Conservation (phyloP, 2,113 vertebrate species). For the Tringa solitaria region DNA sequence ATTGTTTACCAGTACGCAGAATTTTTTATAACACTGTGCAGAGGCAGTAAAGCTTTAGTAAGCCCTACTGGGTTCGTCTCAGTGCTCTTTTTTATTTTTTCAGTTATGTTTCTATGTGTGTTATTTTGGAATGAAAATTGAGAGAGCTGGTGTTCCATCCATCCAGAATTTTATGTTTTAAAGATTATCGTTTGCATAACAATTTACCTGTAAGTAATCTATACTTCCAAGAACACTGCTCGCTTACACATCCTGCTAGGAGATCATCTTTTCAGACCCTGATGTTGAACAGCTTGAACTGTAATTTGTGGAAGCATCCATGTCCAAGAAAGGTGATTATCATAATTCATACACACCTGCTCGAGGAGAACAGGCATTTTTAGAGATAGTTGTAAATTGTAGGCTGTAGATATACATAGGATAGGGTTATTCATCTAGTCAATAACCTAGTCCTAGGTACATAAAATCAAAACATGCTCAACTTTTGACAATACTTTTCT, state of each 20-base stretch:
- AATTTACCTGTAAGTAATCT: neutral
- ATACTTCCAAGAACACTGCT: neutral
- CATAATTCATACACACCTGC: neutral
- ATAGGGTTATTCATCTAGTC: neutral
- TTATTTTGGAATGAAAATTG: neutral
- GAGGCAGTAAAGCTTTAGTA: neutral
- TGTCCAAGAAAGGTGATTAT: neutral
- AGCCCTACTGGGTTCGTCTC: neutral
- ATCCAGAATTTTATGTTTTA: neutral
- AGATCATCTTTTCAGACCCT: neutral
- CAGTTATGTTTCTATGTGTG: neutral
- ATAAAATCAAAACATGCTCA: neutral
- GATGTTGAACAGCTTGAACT: neutral
- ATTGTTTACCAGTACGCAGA: fast-evolving
- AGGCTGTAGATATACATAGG: neutral
- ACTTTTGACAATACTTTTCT: neutral
- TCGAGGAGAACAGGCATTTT: neutral
- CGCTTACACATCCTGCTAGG: neutral
- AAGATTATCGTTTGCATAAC: neutral
- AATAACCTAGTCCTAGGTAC: neutral
- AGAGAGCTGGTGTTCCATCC: neutral
- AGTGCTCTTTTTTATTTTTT: neutral
- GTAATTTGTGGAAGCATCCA: neutral
- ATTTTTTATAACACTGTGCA: neutral
- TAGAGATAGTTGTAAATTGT: neutral